These are phyloP conservation scores for Bellardia pandia DNA, from an alignment of 2,888 invertebrate genomes.

Conservation along the genomic window DNA sequence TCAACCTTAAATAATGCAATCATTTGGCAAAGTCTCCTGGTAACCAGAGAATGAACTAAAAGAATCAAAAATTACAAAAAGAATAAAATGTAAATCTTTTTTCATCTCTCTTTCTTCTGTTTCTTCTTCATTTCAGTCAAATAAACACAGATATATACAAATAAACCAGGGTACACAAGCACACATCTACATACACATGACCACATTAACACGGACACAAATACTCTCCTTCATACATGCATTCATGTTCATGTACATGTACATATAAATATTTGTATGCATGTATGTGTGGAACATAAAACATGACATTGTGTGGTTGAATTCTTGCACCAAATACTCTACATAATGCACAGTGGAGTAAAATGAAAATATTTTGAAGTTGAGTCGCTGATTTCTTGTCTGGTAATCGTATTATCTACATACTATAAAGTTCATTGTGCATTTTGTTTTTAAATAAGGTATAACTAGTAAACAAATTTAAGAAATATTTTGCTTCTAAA, in stretches of 20 bases:
- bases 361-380: not conserved
- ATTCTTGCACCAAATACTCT: slow-evolving; percentile 16
- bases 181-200: slow-evolving; percentile 2
- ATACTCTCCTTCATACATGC: not conserved
- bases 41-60: slow-evolving; percentile 60
- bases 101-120: slow-evolving; percentile 12
- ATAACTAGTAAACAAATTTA: too few relatives aligned
- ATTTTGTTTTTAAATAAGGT: not conserved
- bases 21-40: slow-evolving; percentile 60
- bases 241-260: not conserved
- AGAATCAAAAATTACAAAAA: slow-evolving; percentile 41
- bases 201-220: not conserved
- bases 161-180: slow-evolving; percentile 31
- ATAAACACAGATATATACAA: slow-evolving; percentile 50
- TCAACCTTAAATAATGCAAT: slow-evolving; percentile 67
- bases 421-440: not conserved
- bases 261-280: not conserved
- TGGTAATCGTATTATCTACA: not conserved
- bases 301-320: slow-evolving; percentile 49
- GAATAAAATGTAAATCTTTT: slow-evolving; percentile 45
- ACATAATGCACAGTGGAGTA: slow-evolving; percentile 4
- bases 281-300: slow-evolving; percentile 26
- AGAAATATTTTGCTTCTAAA: not conserved
- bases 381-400: not conserved
- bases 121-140: slow-evolving; percentile 41